Conservation (phyloP, 2,113 vertebrate genomes). For the Athene noctua region DNA sequence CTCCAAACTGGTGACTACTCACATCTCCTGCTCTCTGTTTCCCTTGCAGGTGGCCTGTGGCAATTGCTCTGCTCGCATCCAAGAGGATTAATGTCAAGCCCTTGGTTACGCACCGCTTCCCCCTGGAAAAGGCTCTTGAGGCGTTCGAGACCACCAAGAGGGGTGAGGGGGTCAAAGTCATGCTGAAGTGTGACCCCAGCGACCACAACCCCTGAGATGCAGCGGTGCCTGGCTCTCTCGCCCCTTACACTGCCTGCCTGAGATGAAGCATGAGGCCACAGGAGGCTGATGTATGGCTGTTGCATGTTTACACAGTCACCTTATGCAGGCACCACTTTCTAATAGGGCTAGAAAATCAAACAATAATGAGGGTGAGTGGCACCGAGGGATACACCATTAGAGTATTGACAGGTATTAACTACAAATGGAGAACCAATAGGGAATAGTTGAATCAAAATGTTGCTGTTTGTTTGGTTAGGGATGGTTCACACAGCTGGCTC, state of each 20-base stretch:
- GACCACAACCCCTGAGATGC: constrained; percentile 83
- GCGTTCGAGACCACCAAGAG: constrained; percentile 89
- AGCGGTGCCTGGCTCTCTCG: not conserved
- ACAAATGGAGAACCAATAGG: not conserved
- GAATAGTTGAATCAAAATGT: not conserved
- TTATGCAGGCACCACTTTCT: not conserved
- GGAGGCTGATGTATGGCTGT: not conserved
- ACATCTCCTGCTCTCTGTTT: not conserved
- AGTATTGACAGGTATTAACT: not conserved
- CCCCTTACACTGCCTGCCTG: not conserved
- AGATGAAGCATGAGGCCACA: rapidly evolving
- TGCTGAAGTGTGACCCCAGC: constrained; percentile 91
- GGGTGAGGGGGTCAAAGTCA: constrained; percentile 90
- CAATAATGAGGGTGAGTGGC: not conserved
- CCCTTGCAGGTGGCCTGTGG: constrained; percentile 90
- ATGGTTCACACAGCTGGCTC: not conserved
- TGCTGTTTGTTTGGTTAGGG: not conserved
- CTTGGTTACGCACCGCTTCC: constrained; percentile 93
- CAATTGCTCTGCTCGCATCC: constrained; percentile 88
- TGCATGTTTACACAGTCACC: not conserved
- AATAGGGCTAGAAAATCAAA: not conserved
- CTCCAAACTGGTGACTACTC: not conserved
- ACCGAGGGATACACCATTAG: not conserved
- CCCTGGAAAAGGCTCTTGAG: constrained; percentile 88
- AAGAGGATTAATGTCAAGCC: constrained; percentile 88